Conservation (phyloP, 2,797 vertebrate species). For the Halcyon leucocephala region DNA sequence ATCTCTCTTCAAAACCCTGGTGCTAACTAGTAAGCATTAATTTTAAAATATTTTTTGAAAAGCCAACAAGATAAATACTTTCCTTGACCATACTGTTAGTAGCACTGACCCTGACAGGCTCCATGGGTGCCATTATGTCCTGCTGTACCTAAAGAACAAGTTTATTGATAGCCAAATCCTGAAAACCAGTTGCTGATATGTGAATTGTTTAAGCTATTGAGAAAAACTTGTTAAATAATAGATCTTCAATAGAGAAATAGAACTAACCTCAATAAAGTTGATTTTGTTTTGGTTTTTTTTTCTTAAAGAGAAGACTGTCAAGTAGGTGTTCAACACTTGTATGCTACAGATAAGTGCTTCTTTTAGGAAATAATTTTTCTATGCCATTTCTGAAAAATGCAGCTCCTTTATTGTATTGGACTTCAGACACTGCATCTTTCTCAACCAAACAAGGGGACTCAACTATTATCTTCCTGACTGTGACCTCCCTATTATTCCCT, state of each 20-base stretch:
- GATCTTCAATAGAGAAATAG: not conserved
- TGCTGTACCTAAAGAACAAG: not conserved
- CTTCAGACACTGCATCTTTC: conserved; percentile 16
- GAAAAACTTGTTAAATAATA: not conserved
- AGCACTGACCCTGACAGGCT: not conserved
- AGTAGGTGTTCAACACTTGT: not conserved
- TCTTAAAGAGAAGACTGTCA: not conserved
- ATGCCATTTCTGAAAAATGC: not conserved
- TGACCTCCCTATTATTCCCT: conserved; percentile 8
- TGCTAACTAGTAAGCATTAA: not conserved
- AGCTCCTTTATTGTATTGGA: not conserved
- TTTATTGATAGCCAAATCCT: not conserved
- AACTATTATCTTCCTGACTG: not conserved
- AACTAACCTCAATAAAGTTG: not conserved
- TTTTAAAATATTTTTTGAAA: not conserved
- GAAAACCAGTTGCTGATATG: not conserved
- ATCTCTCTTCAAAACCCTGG: not conserved
- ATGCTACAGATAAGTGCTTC: not conserved
- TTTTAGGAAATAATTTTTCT: conserved; percentile 1
- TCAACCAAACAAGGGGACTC: not conserved
- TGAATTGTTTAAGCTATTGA: not conserved
- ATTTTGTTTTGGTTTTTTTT: not conserved
- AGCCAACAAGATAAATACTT: not conserved
- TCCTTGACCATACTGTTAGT: not conserved
- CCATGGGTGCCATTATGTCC: not conserved